Base-by-base conservation (phyloP, 2,113 vertebrate species). In the Aepyceros melampus region DNA sequence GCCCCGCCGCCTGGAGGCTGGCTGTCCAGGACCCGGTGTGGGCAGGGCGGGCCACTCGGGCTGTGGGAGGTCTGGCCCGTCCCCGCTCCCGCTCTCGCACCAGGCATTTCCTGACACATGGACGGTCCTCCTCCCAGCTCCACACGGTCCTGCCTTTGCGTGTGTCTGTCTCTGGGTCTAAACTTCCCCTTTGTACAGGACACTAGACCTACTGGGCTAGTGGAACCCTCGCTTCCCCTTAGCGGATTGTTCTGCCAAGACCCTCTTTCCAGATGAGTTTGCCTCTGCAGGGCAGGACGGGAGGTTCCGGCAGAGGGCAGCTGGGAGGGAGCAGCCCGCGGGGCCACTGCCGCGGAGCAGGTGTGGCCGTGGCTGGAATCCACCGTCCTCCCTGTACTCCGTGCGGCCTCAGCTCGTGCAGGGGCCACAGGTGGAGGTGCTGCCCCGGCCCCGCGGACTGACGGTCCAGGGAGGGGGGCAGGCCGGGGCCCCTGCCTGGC, bases 241-340 rank as follows among this genome's bases (percentile, higher is more conserved):
- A 21, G 29, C 10, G 0, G 47, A n/a, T 21, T n/a, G n/a, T 81
- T 51, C n/a, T 51, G 5, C 78, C 31, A n/a, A 51, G 31, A 51
- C 17, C 17, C 17, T 33, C 47, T 51, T 51, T 81, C 47, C 47
- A n/a, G 21, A 21, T n/a, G 9, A 81, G 31, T 51, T 2, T n/a
- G 31, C 47, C 16, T 21, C 45, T 3, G 0, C 31, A 12, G 47
- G 1, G 16, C 2, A 49, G 45, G 27, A 33, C 9, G 0, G 5
- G 78, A 12, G 78, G 19, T 19, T 16, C 47, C 9, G 1, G 47
- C 78, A 81, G 78, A 81, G 78, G 29, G 78, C 31, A 5, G 47
- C 5, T 1, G 16, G 1, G 17, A 13, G 31, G 31, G 23, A 1
- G 19, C 1, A 0, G 29, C 45, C 29, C 29, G 0, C 2, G 1